Percentiles rank a stretch among this genome's conserved stretches.
These are phyloP conservation scores for Orthonyx spaldingii DNA, from an alignment of 2,113 vertebrate genomes.

Conservation along the genomic window DNA sequence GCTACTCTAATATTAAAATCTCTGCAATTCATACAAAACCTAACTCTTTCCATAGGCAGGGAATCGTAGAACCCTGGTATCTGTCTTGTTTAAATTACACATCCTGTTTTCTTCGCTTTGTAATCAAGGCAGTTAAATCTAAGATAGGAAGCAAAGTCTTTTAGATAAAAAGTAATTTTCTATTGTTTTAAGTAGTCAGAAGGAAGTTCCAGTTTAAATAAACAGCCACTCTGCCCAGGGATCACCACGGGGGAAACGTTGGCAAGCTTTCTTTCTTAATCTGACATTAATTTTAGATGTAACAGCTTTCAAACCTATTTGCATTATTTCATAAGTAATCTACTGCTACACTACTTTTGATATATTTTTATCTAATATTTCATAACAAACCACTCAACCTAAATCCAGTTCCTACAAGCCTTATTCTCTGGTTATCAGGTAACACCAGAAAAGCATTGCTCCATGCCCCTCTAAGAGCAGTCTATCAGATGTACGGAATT, in stretches of 20 bases:
- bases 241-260: not conserved
- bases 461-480: not conserved
- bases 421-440: not conserved
- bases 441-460: not conserved
- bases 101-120: conserved; percentile 8
- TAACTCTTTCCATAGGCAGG: not conserved
- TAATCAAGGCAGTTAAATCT: conserved; percentile 25
- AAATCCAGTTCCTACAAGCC: not conserved
- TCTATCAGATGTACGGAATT: not conserved
- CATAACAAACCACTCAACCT: not conserved
- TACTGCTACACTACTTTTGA: not conserved
- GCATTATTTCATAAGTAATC: not conserved
- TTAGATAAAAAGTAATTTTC: not conserved
- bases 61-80: not conserved
- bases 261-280: not conserved
- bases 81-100: not conserved
- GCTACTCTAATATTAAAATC: not conserved
- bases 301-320: not conserved
- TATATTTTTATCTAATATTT: not conserved
- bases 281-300: not conserved
- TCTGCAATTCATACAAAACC: not conserved
- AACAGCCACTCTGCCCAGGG: not conserved
- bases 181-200: conserved; percentile 27
- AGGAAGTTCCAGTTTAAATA: conserved; percentile 16
- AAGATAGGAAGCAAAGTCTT: not conserved